These are phyloP conservation scores for Scolopax bukidnonensis DNA, from an alignment of 2,797 vertebrate genomes.

Conservation along the genomic window DNA sequence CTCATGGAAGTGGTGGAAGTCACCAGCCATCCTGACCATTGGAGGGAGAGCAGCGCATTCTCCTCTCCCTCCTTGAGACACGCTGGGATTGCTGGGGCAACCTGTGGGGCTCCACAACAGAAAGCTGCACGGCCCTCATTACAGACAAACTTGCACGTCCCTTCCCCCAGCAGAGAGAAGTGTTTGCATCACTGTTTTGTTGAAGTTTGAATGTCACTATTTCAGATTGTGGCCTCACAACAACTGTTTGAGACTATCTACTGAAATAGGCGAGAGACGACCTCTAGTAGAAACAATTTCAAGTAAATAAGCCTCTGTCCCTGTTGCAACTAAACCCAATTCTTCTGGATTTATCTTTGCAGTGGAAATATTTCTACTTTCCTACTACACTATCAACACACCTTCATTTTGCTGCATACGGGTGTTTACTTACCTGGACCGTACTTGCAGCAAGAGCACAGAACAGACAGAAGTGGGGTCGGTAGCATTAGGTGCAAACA, in stretches of 20 bases:
- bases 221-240: background rate
- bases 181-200: background rate
- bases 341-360: background rate
- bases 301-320: background rate
- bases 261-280: background rate
- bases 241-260: background rate
- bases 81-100: too few species aligned
- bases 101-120: background rate
- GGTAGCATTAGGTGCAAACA: background rate
- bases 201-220: background rate
- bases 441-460: accelerated
- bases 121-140: background rate
- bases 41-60: background rate
- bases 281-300: background rate
- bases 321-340: background rate
- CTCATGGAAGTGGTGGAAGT: background rate
- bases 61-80: background rate
- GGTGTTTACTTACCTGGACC: background rate
- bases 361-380: background rate
- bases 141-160: accelerated
- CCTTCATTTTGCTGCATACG: background rate
- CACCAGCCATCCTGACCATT: background rate
- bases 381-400: background rate
- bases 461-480: background rate
- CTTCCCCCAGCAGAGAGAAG: background rate